Percentiles rank a stretch among this genome's conserved stretches.
phyloP scores from a whole-genome alignment of 2,888 invertebrate genomes.

The Oxyteleia sp. region DNA sequence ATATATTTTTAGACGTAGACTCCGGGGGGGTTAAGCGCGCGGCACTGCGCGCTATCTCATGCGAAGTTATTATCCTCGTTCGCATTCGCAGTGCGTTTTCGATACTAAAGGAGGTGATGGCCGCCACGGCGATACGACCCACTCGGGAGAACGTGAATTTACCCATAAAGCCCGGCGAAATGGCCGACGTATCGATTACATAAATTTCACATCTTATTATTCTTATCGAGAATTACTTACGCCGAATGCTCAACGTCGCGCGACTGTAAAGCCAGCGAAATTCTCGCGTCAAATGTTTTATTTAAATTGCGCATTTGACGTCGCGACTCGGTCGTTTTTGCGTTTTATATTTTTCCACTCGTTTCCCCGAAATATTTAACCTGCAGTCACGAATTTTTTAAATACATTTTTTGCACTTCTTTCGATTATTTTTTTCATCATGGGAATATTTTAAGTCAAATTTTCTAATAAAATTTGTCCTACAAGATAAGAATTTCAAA shows the following conservation, averaged over 20 bases:
- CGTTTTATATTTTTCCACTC: no score
- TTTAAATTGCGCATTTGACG: background rate
- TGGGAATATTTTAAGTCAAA: no score
- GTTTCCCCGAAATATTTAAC: no score
- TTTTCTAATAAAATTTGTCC: no score
- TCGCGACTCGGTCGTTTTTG: no score
- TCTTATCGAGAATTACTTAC: slow-evolving; percentile 50
- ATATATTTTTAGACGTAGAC: no score
- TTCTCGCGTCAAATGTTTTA: slow-evolving; percentile 2
- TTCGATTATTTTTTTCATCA: no score
- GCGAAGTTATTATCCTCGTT: slow-evolving; percentile 68
- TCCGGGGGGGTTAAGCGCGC: slow-evolving; percentile 32
- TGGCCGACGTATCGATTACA: slow-evolving; percentile 53
- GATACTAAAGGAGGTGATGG: slow-evolving; percentile 68
- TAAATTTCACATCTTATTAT: slow-evolving; percentile 62
- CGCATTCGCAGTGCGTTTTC: slow-evolving; percentile 70
- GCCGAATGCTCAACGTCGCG: slow-evolving; percentile 33
- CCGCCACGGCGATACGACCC: slow-evolving; percentile 50
- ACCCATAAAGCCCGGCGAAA: slow-evolving; percentile 53
- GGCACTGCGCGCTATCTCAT: slow-evolving; percentile 44
- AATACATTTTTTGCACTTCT: no score
- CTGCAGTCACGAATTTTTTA: no score
- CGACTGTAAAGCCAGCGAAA: slow-evolving; percentile 4
- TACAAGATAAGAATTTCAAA: no score
- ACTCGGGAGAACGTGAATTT: slow-evolving; percentile 55